Evolutionary conservation across 2,888 invertebrate species (phyloP).

Genomic region (Leucania comma): DNA sequence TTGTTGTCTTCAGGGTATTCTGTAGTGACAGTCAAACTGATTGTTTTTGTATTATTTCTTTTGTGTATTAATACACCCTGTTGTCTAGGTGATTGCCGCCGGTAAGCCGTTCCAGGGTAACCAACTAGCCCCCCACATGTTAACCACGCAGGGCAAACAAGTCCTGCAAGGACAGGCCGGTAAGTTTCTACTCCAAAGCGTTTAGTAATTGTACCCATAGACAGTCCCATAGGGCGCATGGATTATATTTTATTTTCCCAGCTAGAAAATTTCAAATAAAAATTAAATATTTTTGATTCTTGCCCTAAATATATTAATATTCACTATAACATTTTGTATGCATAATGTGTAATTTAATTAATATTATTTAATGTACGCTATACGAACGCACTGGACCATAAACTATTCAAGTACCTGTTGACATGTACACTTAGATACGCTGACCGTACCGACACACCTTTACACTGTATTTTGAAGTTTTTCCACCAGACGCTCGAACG

Average conservation of each 20-base stretch:
- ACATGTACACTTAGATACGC: slow-evolving; percentile 1
- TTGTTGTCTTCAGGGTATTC: neutral
- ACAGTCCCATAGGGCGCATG: slow-evolving; percentile 21
- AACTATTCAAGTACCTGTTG: slow-evolving; percentile 1
- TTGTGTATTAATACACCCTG: slow-evolving; percentile 24
- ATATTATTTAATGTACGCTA: slow-evolving; percentile 32
- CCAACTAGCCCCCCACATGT: slow-evolving; percentile 95
- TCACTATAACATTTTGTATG: slow-evolving; percentile 1
- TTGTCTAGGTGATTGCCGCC: slow-evolving; percentile 93
- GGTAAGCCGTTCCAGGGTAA: slow-evolving; percentile 96
- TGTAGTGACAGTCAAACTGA: neutral
- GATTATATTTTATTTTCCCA: slow-evolving; percentile 7
- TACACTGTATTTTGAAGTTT: neutral
- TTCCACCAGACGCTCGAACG: neutral
- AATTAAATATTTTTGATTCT: neutral
- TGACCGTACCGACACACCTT: neutral
- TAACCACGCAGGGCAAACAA: slow-evolving; percentile 94
- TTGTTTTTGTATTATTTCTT: neutral
- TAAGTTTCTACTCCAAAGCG: slow-evolving; percentile 72
- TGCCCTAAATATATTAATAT: slow-evolving; percentile 14
- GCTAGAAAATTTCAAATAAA: neutral
- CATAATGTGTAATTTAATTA: slow-evolving; percentile 14
- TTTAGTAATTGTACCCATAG: neutral
- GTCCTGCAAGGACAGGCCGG: slow-evolving; percentile 93
- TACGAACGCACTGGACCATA: slow-evolving; percentile 29